Evolutionary conservation across 2,888 invertebrate species (phyloP).

Genomic region (Pterostichus niger): DNA sequence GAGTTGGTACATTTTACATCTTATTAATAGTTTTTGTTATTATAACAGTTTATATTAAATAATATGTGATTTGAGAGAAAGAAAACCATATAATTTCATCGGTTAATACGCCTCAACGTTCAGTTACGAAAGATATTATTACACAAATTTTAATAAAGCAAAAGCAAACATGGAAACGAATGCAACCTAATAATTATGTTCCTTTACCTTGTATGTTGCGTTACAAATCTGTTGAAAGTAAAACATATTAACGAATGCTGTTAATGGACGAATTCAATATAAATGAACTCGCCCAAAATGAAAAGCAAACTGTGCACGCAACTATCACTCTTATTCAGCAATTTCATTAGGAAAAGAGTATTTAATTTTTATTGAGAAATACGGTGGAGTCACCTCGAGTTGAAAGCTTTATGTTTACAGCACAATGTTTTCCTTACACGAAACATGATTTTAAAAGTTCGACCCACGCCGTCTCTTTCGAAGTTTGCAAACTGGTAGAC

Average conservation of each 20-base stretch:
- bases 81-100: too few relatives aligned
- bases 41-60: too few relatives aligned
- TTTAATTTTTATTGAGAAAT: not conserved
- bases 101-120: too few relatives aligned
- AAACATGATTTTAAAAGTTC: not conserved
- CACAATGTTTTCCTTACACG: not conserved
- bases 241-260: not conserved
- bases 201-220: not conserved
- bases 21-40: too few relatives aligned
- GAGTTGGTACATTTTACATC: too few relatives aligned
- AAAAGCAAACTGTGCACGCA: not conserved
- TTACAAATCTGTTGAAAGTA: slow-evolving; percentile 2
- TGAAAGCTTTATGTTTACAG: slow-evolving; percentile 1
- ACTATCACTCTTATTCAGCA: not conserved
- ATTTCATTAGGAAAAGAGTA: not conserved
- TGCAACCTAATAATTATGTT: not conserved
- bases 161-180: not conserved
- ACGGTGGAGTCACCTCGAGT: too few relatives aligned
- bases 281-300: not conserved
- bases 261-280: slow-evolving; percentile 9
- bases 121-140: not conserved
- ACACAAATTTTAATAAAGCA: slow-evolving; percentile 8
- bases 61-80: too few relatives aligned
- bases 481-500: not conserved
- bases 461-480: not conserved